Conservation (phyloP, 2,888 invertebrate genomes). For the Smittia sp. region DNA sequence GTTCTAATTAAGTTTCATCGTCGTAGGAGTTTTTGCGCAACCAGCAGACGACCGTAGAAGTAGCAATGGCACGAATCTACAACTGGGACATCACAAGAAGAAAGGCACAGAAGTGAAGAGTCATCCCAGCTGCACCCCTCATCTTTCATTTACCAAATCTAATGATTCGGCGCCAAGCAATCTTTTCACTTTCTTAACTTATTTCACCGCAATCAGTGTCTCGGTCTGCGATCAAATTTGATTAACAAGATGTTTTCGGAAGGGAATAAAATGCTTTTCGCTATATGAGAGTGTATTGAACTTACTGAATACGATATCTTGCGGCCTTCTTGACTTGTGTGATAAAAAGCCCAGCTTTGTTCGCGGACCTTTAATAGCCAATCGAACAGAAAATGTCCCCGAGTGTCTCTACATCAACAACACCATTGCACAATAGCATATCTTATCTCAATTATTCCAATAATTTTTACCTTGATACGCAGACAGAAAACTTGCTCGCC, state of each 20-base stretch:
- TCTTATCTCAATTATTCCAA: constrained; percentile 20
- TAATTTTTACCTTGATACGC: constrained; percentile 22
- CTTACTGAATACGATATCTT: neutral
- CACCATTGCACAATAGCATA: neutral
- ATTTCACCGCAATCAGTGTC: neutral
- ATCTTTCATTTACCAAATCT: neutral
- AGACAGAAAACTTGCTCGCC: neutral
- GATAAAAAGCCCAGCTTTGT: neutral
- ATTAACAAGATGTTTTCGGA: neutral
- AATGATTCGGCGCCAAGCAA: neutral
- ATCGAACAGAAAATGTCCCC: neutral
- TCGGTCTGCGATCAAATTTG: neutral
- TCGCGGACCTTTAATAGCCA: neutral
- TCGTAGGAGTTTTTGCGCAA: constrained; percentile 61
- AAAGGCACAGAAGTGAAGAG: constrained; percentile 14
- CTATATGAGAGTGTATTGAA: neutral
- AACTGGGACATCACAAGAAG: constrained; percentile 97
- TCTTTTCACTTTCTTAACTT: neutral
- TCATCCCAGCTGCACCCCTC: neutral
- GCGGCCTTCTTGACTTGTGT: neutral
- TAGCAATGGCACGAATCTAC: constrained; percentile 97
- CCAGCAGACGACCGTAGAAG: constrained; percentile 97
- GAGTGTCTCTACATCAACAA: neutral
- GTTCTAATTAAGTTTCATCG: neutral
- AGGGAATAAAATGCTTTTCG: neutral